A percentile compares a stretch with the other conserved stretches of the same genome.
These are phyloP conservation scores for Synergus japonicus DNA, from an alignment of 2,888 invertebrate genomes.

Conservation along the genomic window DNA sequence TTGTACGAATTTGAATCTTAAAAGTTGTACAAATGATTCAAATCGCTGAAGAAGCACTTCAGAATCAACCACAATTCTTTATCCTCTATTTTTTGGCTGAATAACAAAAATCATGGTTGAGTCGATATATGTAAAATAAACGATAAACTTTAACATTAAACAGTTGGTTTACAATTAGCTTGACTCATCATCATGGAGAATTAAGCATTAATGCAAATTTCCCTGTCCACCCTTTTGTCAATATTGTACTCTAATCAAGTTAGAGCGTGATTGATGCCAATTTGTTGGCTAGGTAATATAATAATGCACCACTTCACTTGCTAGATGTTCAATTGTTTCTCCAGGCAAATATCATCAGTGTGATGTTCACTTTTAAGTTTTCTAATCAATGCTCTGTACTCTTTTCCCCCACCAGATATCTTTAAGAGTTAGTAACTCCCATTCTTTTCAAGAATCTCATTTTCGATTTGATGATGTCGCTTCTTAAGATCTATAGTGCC, in stretches of 20 bases:
- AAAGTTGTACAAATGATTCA: background rate
- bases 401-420: no score
- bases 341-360: background rate
- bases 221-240: background rate
- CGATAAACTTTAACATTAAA: no score
- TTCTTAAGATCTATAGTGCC: background rate
- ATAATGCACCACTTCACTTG: background rate
- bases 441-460: background rate
- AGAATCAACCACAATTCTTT: background rate
- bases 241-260: background rate
- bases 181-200: background rate
- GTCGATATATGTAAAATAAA: no score
- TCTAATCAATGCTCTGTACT: no score
- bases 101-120: no score
- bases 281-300: background rate
- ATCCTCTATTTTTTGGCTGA: no score
- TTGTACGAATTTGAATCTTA: background rate
- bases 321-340: background rate
- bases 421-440: background rate
- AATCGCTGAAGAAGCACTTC: background rate
- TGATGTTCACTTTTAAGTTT: background rate
- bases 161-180: background rate
- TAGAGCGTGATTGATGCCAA: background rate
- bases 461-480: background rate
- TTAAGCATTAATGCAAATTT: background rate